Evolutionary conservation across 2,113 vertebrate species (phyloP).

Genomic region (Epinephelus lanceolatus): DNA sequence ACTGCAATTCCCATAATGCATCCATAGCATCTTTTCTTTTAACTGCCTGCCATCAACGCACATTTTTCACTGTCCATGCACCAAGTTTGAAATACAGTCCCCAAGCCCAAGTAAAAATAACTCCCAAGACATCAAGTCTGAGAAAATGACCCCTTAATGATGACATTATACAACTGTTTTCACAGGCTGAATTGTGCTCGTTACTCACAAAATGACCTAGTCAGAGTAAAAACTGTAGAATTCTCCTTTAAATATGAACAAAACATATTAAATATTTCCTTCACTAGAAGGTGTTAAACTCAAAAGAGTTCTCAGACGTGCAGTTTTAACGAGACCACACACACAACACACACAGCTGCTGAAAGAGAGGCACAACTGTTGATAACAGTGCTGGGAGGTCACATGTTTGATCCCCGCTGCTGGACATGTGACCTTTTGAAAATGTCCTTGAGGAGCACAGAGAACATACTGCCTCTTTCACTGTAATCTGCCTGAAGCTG

Average conservation of each 20-base stretch:
- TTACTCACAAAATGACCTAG: neutral
- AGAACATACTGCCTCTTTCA: slow-evolving; percentile 13
- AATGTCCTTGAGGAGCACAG: slow-evolving; percentile 15
- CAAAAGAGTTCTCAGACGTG: neutral
- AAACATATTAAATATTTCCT: neutral
- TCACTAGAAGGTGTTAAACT: neutral
- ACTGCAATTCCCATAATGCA: slow-evolving; percentile 4
- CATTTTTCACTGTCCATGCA: neutral
- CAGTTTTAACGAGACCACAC: slow-evolving; percentile 6
- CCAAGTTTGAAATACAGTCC: neutral
- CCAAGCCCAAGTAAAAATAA: neutral
- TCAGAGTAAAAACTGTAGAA: neutral
- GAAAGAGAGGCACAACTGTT: slow-evolving; percentile 16
- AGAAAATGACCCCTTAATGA: neutral
- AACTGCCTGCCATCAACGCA: neutral
- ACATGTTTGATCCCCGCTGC: slow-evolving; percentile 27
- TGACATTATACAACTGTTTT: neutral
- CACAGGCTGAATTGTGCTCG: neutral
- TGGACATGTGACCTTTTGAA: slow-evolving; percentile 26
- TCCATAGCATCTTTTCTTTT: neutral
- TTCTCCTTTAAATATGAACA: neutral
- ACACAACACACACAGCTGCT: slow-evolving; percentile 22
- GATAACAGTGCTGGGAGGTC: slow-evolving; percentile 24
- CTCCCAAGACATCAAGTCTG: neutral
- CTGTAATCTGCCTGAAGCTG: slow-evolving; percentile 15